Base-by-base conservation (phyloP, 2,113 vertebrate genomes). In the Glaucomys volans region DNA sequence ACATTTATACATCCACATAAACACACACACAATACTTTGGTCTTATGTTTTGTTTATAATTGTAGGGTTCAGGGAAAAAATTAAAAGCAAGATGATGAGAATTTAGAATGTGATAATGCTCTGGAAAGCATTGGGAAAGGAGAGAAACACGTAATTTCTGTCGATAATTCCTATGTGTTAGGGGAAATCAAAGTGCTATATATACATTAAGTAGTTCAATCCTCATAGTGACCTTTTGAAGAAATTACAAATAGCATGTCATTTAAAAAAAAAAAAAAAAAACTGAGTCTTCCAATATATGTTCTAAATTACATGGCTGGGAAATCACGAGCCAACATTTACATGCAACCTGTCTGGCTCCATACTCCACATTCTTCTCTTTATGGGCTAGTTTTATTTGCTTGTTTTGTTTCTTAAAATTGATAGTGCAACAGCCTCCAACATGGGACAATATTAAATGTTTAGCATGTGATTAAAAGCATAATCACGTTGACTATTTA, bases 51-150 rank as follows among this genome's bases (percentile, higher is more conserved):
- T 9, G 57, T 20, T 76, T 52, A 47, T 67, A 59, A 13, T 26
- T 82, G 3, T 30, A 67, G 28, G 22, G 0, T 64, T 26, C 66
- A 71, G 28, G 6, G 2, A 72, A 40, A 14, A 80, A 89, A 64
- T 14, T 80, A 87, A 81, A 80, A 88, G 50, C 12, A 85, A 83
- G n/a, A 59, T 37, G 18, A 77, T 76, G 32, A 95, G 47, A 93
- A 91, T 64, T 75, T 71, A 86, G 30, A 9, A 62, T 5, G 89
- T n/a, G 0, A 14, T 20, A 64, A 11, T 37, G 13, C 54, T 64
- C 4, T 82, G 59, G 71, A 91, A 91, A 7, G 1, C 30, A 28
- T 4, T 35, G n/a, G 4, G 4, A 17, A 10, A 72, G 9, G 20
- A 52, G 14, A 82, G 47, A 16, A 44, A 80, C 64, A 14, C 8